Conservation (phyloP, 23 tunicate genomes). For the Aplidium turbinatum region DNA sequence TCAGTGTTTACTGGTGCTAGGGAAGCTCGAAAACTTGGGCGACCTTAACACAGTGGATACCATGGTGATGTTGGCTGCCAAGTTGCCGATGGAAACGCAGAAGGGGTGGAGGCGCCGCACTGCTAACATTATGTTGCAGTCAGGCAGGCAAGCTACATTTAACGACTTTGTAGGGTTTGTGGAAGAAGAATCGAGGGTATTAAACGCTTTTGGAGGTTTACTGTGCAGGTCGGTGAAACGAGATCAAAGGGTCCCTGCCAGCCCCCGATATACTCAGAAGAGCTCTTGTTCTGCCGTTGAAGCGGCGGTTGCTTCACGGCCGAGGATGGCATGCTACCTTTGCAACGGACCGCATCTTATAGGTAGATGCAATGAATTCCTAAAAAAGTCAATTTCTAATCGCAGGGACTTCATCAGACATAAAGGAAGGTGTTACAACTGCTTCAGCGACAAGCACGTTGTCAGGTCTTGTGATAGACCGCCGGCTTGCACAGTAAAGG, state of each 20-base stretch:
- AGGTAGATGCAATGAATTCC: constrained; percentile 4
- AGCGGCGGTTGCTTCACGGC: neutral
- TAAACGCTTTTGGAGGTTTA: too few species aligned
- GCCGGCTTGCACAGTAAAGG: too few species aligned
- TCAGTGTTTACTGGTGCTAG: too few species aligned
- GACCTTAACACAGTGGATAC: constrained; percentile 4
- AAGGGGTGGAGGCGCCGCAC: constrained; percentile 15
- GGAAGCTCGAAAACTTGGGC: constrained; percentile 7
- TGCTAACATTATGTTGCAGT: neutral
- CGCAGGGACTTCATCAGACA: constrained; percentile 20
- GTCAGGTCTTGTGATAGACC: too few species aligned
- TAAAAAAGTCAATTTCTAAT: neutral
- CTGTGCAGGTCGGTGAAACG: constrained; percentile 5
- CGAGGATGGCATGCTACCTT: neutral
- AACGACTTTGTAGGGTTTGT: constrained; percentile 16
- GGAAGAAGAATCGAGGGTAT: too few species aligned
- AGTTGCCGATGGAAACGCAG: constrained; percentile 11
- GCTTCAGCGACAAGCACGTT: too few species aligned
- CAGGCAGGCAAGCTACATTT: constrained; percentile 17
- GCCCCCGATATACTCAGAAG: neutral
- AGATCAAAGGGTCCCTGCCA: neutral
- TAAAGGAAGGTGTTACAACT: neutral
- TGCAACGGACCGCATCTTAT: neutral
- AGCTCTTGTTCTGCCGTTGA: neutral
- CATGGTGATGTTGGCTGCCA: constrained; percentile 1